Evolutionary conservation across 2,113 vertebrate genomes (phyloP).

Genomic region (Hippolais icterina): DNA sequence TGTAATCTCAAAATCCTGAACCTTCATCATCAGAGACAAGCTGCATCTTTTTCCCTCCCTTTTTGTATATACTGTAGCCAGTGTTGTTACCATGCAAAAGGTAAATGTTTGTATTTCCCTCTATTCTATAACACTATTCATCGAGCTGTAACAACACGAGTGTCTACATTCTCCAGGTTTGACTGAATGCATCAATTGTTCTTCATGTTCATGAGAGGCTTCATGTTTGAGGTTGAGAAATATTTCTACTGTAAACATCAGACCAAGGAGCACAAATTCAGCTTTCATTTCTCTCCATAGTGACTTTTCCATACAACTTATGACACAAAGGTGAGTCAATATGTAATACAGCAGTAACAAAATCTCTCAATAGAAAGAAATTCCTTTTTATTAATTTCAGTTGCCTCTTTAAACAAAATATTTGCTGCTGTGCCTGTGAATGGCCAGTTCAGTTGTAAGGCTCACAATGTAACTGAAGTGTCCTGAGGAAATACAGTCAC

Average conservation of each 20-base stretch:
- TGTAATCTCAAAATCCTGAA: not conserved
- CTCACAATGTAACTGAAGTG: not conserved
- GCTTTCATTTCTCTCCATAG: constrained; percentile 49
- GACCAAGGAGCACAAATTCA: not conserved
- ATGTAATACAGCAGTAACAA: not conserved
- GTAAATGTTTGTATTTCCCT: not conserved
- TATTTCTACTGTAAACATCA: constrained; percentile 50
- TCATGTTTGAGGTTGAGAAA: constrained; percentile 33
- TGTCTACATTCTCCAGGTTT: not conserved
- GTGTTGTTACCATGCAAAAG: not conserved
- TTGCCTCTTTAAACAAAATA: constrained; percentile 4
- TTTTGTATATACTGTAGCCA: not conserved
- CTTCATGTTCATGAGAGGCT: not conserved
- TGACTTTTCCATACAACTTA: not conserved
- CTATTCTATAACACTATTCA: not conserved
- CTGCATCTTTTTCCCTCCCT: not conserved
- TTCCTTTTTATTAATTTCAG: not conserved
- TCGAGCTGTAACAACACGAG: not conserved
- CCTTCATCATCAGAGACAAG: not conserved
- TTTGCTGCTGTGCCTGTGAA: not conserved
- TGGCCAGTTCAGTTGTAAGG: not conserved
- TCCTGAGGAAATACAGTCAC: not conserved
- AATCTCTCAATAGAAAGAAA: not conserved
- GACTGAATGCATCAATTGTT: constrained; percentile 43
- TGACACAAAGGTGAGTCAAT: not conserved